Evolutionary conservation across 1,140 invertebrate genomes (phyloP).

Genomic region (Drosophila kanapiae): DNA sequence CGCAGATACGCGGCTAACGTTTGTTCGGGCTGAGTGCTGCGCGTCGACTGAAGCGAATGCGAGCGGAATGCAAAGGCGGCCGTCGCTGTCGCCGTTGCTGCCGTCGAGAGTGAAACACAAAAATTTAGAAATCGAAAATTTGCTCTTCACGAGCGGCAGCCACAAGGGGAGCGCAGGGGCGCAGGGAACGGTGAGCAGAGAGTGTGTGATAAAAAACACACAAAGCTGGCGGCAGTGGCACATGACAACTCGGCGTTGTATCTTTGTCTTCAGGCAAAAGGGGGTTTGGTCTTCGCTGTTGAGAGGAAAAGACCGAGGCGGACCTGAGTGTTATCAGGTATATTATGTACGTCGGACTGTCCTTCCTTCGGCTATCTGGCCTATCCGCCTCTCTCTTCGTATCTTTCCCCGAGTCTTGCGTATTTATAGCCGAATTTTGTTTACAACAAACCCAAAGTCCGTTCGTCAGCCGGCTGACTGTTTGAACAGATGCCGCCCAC

Average conservation of each 20-base stretch:
- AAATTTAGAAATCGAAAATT: constrained; percentile 76
- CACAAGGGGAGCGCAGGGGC: background rate
- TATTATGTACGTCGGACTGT: constrained; percentile 10
- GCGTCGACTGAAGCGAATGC: constrained; percentile 74
- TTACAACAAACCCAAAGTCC: constrained; percentile 75
- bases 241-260: constrained; percentile 67
- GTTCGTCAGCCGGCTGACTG: constrained; percentile 26
- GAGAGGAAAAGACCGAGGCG: constrained; percentile 35
- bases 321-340: constrained; percentile 63
- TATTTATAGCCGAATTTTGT: constrained; percentile 60
- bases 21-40: constrained; percentile 83
- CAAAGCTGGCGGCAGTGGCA: constrained; percentile 44
- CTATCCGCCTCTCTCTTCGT: constrained; percentile 10
- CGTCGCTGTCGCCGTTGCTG: constrained; percentile 32
- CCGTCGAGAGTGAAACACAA: constrained; percentile 58
- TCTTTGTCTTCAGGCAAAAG: constrained; percentile 41
- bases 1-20: constrained; percentile 71
- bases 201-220: constrained; percentile 69
- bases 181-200: constrained; percentile 49
- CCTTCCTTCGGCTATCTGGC: constrained; percentile 45
- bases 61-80: constrained; percentile 34
- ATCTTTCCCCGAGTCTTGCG: constrained; percentile 14
- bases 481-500: constrained; percentile 48
- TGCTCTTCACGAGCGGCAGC: constrained; percentile 38
- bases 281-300: constrained; percentile 42